A percentile compares a stretch with the other conserved stretches of the same genome.
These are phyloP conservation scores for Melipona bicolor DNA, from an alignment of 2,888 invertebrate species.

Conservation along the genomic window DNA sequence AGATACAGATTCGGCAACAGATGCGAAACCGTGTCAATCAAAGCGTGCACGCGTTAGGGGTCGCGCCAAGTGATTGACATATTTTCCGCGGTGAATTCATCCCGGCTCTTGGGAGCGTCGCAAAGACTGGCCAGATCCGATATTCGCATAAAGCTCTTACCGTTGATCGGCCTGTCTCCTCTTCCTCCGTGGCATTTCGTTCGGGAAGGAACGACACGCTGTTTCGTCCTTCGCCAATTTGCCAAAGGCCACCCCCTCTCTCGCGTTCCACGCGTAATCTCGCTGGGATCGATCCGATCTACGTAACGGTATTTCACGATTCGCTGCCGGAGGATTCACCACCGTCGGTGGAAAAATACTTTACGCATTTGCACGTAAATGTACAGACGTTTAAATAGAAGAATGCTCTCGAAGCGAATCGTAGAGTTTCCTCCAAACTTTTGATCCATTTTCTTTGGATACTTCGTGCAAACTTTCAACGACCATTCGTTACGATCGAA, in stretches of 20 bases:
- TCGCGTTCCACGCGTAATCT: conserved; percentile 53
- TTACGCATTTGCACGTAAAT: conserved; percentile 35
- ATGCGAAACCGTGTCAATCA: conserved; percentile 76
- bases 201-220: conserved; percentile 14
- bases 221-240: conserved; percentile 57
- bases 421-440: not conserved
- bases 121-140: conserved; percentile 31
- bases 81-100: conserved; percentile 79
- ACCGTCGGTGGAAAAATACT: conserved; percentile 4
- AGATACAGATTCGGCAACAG: conserved; percentile 73
- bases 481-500: too few species aligned
- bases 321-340: conserved; percentile 34
- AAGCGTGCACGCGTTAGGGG: conserved; percentile 71
- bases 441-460: not conserved
- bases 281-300: conserved; percentile 52
- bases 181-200: conserved; percentile 16
- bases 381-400: not conserved
- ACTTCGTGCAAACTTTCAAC: not conserved
- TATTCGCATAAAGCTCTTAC: conserved; percentile 40
- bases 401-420: conserved; percentile 17
- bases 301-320: conserved; percentile 56
- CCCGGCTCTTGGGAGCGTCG: conserved; percentile 52
- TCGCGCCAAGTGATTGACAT: conserved; percentile 80
- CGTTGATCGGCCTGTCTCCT: conserved; percentile 26
- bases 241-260: conserved; percentile 35